Conservation (phyloP, 1,140 invertebrate genomes). For the Bicyclus anynana region DNA sequence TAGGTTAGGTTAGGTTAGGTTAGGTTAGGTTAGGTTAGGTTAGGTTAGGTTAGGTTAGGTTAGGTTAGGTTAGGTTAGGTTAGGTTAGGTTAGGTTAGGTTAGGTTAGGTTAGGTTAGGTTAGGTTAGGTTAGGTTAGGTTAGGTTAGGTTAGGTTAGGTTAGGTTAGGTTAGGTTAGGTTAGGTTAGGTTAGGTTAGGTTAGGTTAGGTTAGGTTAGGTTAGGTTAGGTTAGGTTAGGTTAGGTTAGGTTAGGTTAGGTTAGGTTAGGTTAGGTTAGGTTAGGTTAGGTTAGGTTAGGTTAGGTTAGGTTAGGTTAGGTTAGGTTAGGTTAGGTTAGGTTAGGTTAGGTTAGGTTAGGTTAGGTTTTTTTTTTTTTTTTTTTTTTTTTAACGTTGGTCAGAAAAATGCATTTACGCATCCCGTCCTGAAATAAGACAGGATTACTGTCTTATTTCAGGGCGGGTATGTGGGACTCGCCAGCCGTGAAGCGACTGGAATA, state of each 20-base stretch:
- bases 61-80: slow-evolving; percentile 16
- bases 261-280: slow-evolving; percentile 15
- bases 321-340: slow-evolving; percentile 15
- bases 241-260: slow-evolving; percentile 15
- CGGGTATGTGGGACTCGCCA: no score
- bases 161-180: slow-evolving; percentile 14
- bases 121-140: slow-evolving; percentile 13
- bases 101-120: slow-evolving; percentile 12
- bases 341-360: slow-evolving; percentile 15
- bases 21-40: slow-evolving; percentile 15
- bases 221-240: slow-evolving; percentile 15
- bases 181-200: slow-evolving; percentile 11
- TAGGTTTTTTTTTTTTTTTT: no score
- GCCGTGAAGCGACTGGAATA: no score
- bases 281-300: slow-evolving; percentile 15
- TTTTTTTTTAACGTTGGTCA: no score
- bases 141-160: slow-evolving; percentile 15
- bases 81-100: slow-evolving; percentile 11
- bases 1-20: slow-evolving; percentile 11
- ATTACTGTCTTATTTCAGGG: no score
- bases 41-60: slow-evolving; percentile 20
- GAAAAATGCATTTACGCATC: no score
- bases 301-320: slow-evolving; percentile 15
- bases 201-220: slow-evolving; percentile 12
- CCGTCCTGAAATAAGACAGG: no score